Conservation (phyloP, 2,888 invertebrate genomes). For the Loripinus fragilis region DNA sequence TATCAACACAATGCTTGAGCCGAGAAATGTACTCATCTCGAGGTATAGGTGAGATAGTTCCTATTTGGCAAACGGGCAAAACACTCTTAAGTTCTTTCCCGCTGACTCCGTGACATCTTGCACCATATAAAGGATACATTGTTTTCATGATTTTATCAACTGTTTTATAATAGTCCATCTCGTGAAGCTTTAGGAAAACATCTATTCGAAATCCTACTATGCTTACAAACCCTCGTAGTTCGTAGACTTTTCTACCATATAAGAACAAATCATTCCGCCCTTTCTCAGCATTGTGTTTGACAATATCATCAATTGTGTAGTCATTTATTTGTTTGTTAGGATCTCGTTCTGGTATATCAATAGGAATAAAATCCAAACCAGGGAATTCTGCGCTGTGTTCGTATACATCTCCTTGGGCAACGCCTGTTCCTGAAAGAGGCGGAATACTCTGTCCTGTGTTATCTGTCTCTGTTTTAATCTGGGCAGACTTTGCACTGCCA, state of each 20-base stretch:
- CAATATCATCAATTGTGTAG: slow-evolving; percentile 54
- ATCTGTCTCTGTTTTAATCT: background rate
- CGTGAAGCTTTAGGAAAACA: background rate
- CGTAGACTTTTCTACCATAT: slow-evolving; percentile 61
- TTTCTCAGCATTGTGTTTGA: slow-evolving; percentile 45
- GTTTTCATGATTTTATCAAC: too few species aligned
- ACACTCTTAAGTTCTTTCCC: slow-evolving; percentile 29
- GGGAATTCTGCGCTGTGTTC: background rate
- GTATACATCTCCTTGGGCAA: too few species aligned
- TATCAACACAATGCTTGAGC: slow-evolving; percentile 39
- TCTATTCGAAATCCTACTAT: background rate
- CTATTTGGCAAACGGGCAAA: slow-evolving; percentile 36
- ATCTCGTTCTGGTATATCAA: background rate
- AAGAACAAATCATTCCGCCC: slow-evolving; percentile 51
- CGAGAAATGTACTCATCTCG: slow-evolving; percentile 27
- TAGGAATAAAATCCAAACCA: background rate
- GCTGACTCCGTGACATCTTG: slow-evolving; percentile 29
- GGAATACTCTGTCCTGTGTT: background rate
- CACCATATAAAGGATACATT: slow-evolving; percentile 29
- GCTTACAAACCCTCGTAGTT: background rate
- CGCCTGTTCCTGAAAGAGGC: too few species aligned
- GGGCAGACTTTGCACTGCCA: background rate
- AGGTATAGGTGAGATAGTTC: slow-evolving; percentile 29
- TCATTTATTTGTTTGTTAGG: slow-evolving; percentile 27
- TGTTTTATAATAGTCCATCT: background rate